Conservation (phyloP, 2,888 invertebrate genomes). For the Diaphora mendica region DNA sequence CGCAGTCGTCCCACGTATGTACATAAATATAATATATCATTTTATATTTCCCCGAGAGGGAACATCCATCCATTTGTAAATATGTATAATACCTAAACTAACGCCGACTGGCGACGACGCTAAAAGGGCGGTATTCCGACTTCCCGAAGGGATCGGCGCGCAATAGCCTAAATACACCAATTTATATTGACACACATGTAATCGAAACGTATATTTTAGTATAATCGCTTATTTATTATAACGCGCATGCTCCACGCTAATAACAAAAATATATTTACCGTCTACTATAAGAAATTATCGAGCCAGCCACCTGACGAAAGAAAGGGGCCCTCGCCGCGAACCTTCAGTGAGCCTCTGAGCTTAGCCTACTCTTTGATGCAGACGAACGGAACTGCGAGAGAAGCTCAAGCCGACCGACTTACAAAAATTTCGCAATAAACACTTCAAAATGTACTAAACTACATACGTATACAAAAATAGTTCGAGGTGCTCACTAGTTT, state of each 20-base stretch:
- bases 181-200: slow-evolving; percentile 49
- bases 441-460: slow-evolving; percentile 52
- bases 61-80: slow-evolving; percentile 51
- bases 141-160: neutral
- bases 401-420: slow-evolving; percentile 57
- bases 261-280: slow-evolving; percentile 56
- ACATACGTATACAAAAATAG: slow-evolving; percentile 58
- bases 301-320: slow-evolving; percentile 9
- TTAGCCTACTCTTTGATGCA: slow-evolving; percentile 27
- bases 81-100: slow-evolving; percentile 40
- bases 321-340: neutral
- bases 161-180: slow-evolving; percentile 44
- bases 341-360: neutral
- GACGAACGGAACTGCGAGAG: slow-evolving; percentile 29
- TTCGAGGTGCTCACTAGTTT: slow-evolving; percentile 42
- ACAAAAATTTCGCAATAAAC: slow-evolving; percentile 51
- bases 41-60: slow-evolving; percentile 47
- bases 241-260: slow-evolving; percentile 35
- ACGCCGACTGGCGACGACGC: slow-evolving; percentile 28
- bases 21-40: slow-evolving; percentile 17
- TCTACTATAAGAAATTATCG: slow-evolving; percentile 33
- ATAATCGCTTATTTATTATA: slow-evolving; percentile 28
- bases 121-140: neutral
- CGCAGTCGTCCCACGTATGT: slow-evolving; percentile 14
- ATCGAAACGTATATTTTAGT: slow-evolving; percentile 39